Percentiles rank a stretch among this genome's conserved stretches.
phyloP scores from a whole-genome alignment of 1,140 invertebrate species.

The Diabrotica undecimpunctata region DNA sequence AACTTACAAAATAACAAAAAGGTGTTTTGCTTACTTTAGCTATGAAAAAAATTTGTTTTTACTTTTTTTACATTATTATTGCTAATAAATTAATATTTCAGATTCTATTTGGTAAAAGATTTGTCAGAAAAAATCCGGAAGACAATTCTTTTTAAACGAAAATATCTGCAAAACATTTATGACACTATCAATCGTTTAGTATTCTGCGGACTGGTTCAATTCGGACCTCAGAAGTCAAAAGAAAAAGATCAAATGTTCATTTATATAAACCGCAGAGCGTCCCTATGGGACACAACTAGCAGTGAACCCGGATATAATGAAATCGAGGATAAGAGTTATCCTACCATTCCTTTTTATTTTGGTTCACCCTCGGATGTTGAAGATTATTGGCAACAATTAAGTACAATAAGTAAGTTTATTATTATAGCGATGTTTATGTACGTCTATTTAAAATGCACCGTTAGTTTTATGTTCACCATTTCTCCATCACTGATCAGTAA shows the following conservation, averaged over 20 bases:
- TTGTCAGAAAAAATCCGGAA: conserved; percentile 53
- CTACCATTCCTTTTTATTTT: conserved; percentile 56
- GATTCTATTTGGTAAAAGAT: conserved; percentile 52
- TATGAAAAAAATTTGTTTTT: background rate
- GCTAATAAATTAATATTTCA: conserved; percentile 22
- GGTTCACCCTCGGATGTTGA: conserved; percentile 55
- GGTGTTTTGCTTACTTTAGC: too few species aligned
- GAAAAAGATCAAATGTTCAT: conserved; percentile 72
- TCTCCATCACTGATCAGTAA: background rate
- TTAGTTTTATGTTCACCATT: too few species aligned
- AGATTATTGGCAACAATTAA: conserved; percentile 63
- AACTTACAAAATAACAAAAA: too few species aligned
- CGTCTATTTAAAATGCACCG: too few species aligned
- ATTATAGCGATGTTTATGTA: background rate
- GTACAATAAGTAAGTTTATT: conserved; percentile 12
- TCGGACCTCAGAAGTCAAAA: conserved; percentile 62
- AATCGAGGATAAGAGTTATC: conserved; percentile 59
- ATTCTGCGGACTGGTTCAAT: conserved; percentile 68
- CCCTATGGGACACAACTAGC: conserved; percentile 63
- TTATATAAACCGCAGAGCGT: conserved; percentile 62
- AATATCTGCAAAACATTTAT: conserved; percentile 62
- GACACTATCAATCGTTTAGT: conserved; percentile 57
- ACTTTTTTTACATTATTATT: background rate
- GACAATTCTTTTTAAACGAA: conserved; percentile 56
- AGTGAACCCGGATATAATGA: conserved; percentile 62